These are phyloP conservation scores for Ptychadena robeensis DNA, from an alignment of 2,797 vertebrate species.

Conservation along the genomic window DNA sequence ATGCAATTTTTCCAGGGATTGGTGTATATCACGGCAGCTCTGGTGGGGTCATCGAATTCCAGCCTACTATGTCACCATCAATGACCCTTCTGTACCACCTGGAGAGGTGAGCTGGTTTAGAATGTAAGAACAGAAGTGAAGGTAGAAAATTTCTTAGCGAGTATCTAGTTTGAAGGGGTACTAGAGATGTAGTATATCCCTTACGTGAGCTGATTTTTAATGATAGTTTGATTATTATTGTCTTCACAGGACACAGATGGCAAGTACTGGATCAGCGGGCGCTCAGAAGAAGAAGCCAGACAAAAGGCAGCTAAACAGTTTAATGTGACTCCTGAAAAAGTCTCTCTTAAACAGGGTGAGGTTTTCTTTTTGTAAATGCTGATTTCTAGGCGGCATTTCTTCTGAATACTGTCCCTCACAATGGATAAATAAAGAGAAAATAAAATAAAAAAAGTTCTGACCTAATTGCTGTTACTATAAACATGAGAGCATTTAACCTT, in stretches of 20 bases:
- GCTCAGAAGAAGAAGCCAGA: slow-evolving; percentile 80
- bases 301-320: slow-evolving; percentile 85
- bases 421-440: too few relatives aligned
- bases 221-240: background rate
- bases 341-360: slow-evolving; percentile 85
- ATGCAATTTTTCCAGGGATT: slow-evolving; percentile 77
- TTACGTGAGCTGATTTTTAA: too few relatives aligned
- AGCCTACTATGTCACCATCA: slow-evolving; percentile 85
- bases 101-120: slow-evolving; percentile 77
- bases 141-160: too few relatives aligned
- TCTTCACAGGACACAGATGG: slow-evolving; percentile 82
- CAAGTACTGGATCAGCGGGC: slow-evolving; percentile 89
- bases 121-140: too few relatives aligned
- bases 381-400: too few relatives aligned
- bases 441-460: too few relatives aligned
- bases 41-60: slow-evolving; percentile 97
- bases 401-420: too few relatives aligned
- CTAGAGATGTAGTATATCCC: too few relatives aligned
- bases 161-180: too few relatives aligned
- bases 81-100: slow-evolving; percentile 76
- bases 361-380: too few relatives aligned
- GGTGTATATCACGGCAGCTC: slow-evolving; percentile 93
- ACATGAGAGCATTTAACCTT: too few relatives aligned
- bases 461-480: too few relatives aligned
- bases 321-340: slow-evolving; percentile 80